Evolutionary conservation across 2,888 invertebrate genomes (phyloP), one percentile per base, ranked within the genome.

Genomic region (Drosophila paranaensis): DNA sequence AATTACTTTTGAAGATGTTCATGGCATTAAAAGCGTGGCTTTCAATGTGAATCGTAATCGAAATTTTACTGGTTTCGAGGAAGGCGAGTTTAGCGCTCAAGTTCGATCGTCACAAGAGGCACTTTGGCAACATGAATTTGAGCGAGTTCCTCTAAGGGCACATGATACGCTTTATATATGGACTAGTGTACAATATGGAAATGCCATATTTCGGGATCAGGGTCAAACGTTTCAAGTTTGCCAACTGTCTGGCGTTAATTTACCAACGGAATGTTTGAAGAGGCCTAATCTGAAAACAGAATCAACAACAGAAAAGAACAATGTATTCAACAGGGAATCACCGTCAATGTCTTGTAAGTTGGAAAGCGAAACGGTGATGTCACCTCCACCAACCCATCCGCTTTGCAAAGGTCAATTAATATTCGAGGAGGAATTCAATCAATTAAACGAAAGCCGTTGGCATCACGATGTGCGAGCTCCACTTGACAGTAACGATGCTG

Each of bases 21-120:
- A 93, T 3, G 94, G 94, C 2, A 81, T 95, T 0, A 92, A 92
- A 55, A 87, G 94, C 8, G 95, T 96, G 82, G 94, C 93, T 0
- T 95, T 96, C 89, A 95, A 96, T 91, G 95, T 95, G 0, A 95
- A 95, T 74, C 82, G 95, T 16, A 96, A 96, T 89, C 92, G 93
- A 33, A 84, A 89, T 0, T 94, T 96, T 66, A 89, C 75, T 0
- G 80, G 90, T 2, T 92, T 92, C 9, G 93, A 94, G 58, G 92
- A 93, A 0, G 96, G 96, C 0, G 91, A 93, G 2, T 93, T 95
- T 43, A 89, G 91, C 0, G 94, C 93, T 0, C 94, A 95, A 67
- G 90, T 94, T 0, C 88, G 87, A 1, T 60, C 74, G 3, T 86
- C 94, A 0, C 91, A 78, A 3, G 83, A 94, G 46, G 94, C 94